Evolutionary conservation across 2,888 invertebrate genomes (phyloP), one percentile per base, ranked within the genome.

Genomic region (Euclidia mi): DNA sequence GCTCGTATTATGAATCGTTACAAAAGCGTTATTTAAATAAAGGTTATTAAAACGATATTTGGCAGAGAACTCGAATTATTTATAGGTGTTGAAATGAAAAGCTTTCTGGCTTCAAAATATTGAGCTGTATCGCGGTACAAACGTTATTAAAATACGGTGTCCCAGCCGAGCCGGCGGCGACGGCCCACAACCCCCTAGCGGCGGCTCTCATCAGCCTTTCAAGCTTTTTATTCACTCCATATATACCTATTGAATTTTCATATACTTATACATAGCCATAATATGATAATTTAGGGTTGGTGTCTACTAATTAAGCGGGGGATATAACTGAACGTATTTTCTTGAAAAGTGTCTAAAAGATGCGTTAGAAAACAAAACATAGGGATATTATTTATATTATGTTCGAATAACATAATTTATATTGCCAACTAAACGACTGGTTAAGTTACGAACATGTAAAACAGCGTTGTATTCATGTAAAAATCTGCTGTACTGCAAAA

Each of bases 131-230:
- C 29, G 48, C 18, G 48, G 25, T 51, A 65, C 50, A 60, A 58
- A 59, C 51, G 56, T 65, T 56, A 61, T 68, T 68, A 55, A 58
- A 65, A 68, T 60, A 60, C 12, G 34, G 0, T 11, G 18, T n/a
- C 12, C 32, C 38, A 40, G 47, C 60, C 60, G n/a, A n/a, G n/a
- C n/a, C n/a, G n/a, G n/a, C n/a, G 29, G 51, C 55, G 55, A 55
- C 58, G 50, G 40, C 56, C 12, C 48, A 35, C 42, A 41, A 45
- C 42, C 37, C 32, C 17, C 12, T 68, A 59, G 64, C 35, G 48
- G 50, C 28, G 42, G 38, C 42, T 55, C 42, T 57, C 62, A 44
- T 55, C 57, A 48, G 31, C 51, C 40, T 55, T 57, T 64, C 38
- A 60, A 43, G 40, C 40, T 43, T 63, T 31, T 53, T 59, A 34